Conservation (phyloP, 2,113 vertebrate species). For the Steatornis caripensis region DNA sequence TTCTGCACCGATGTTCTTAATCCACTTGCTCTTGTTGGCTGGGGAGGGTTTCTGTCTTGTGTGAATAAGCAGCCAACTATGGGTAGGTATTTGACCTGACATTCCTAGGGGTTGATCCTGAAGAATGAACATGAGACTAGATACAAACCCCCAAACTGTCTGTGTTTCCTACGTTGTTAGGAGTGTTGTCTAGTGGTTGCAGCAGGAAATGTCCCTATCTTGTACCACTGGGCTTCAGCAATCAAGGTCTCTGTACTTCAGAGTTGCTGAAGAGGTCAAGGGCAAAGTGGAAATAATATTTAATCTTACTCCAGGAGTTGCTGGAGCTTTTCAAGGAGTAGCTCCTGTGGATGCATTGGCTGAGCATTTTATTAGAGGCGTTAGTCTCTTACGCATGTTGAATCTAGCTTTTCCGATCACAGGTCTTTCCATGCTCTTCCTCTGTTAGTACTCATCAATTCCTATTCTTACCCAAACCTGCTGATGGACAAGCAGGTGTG, state of each 20-base stretch:
- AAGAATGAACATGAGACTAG: background rate
- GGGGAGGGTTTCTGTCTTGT: background rate
- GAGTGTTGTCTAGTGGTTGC: background rate
- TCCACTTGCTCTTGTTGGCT: background rate
- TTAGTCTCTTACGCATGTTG: background rate
- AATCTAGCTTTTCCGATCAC: background rate
- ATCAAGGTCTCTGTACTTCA: background rate
- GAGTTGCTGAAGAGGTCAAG: background rate
- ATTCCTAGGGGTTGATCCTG: background rate
- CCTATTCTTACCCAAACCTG: background rate
- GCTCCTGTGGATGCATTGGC: background rate
- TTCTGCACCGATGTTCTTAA: background rate
- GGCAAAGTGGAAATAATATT: background rate
- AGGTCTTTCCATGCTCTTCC: background rate
- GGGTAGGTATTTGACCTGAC: background rate
- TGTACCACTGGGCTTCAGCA: background rate
- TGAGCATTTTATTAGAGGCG: background rate
- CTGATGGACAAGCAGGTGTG: background rate
- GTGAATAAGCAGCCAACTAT: background rate
- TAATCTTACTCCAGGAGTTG: background rate
- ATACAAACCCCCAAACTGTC: background rate
- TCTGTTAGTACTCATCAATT: background rate
- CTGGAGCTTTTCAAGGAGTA: background rate
- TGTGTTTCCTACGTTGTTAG: background rate
- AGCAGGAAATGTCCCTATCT: background rate